Conservation (phyloP, 2,797 vertebrate species). For the Synanceia verrucosa region DNA sequence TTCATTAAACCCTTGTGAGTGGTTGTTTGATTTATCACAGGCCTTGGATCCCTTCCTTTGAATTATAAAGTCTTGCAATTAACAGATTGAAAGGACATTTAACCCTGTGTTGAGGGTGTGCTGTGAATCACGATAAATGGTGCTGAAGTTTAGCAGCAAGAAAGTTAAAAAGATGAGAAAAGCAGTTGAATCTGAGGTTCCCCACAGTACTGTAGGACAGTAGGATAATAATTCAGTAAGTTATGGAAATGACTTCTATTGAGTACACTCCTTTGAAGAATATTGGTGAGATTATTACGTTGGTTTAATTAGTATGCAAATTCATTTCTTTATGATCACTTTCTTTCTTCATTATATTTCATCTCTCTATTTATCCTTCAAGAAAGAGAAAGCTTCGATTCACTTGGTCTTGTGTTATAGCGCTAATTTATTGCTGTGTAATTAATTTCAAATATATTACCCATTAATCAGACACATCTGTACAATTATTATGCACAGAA, state of each 20-base stretch:
- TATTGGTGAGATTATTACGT: slow-evolving; percentile 73
- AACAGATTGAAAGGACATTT: slow-evolving; percentile 70
- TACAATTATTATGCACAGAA: slow-evolving; percentile 44
- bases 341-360: slow-evolving; percentile 81
- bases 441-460: slow-evolving; percentile 79
- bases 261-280: slow-evolving; percentile 79
- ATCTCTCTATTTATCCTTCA: slow-evolving; percentile 81
- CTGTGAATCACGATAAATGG: slow-evolving; percentile 46
- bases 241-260: slow-evolving; percentile 71
- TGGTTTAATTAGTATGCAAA: slow-evolving; percentile 87
- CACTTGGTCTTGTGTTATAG: slow-evolving; percentile 62
- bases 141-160: background rate
- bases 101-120: slow-evolving; percentile 45
- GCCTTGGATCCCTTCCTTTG: slow-evolving; percentile 47
- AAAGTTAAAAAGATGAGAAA: slow-evolving; percentile 36
- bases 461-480: slow-evolving; percentile 77
- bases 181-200: slow-evolving; percentile 38
- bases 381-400: slow-evolving; percentile 75
- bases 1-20: slow-evolving; percentile 59
- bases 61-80: slow-evolving; percentile 72
- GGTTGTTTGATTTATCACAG: slow-evolving; percentile 66
- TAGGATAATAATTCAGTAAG: slow-evolving; percentile 70
- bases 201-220: slow-evolving; percentile 35
- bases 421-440: slow-evolving; percentile 75
- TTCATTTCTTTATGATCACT: slow-evolving; percentile 83